Evolutionary conservation across 2,888 invertebrate species (phyloP).

Genomic region (Latrodectus elegans): DNA sequence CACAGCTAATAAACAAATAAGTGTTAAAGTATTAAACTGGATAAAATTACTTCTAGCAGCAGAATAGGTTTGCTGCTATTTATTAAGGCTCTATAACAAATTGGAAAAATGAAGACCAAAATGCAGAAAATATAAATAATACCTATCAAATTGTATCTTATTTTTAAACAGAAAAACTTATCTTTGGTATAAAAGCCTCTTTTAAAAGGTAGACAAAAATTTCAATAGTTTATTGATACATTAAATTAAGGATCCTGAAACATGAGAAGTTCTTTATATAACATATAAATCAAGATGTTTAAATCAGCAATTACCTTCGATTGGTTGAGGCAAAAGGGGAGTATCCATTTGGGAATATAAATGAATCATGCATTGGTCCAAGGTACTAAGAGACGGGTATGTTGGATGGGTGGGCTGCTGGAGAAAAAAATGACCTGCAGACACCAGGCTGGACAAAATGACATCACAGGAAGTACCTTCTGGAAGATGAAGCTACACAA

Average conservation of each 20-base stretch:
- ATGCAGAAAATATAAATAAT: too few relatives aligned
- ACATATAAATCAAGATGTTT: neutral
- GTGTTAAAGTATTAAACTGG: too few relatives aligned
- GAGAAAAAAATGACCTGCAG: slow-evolving; percentile 92
- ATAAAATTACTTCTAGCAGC: too few relatives aligned
- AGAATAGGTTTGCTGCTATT: too few relatives aligned
- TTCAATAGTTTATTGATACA: too few relatives aligned
- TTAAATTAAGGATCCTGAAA: neutral
- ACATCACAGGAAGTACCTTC: slow-evolving; percentile 96
- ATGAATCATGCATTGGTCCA: slow-evolving; percentile 86
- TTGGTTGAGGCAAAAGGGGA: slow-evolving; percentile 69
- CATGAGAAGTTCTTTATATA: neutral
- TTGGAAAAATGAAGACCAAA: too few relatives aligned
- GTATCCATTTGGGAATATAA: slow-evolving; percentile 80
- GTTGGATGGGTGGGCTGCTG: slow-evolving; percentile 97
- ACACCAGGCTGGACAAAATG: slow-evolving; percentile 88
- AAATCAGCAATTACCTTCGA: slow-evolving; percentile 51
- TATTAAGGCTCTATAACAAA: too few relatives aligned
- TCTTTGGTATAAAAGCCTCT: too few relatives aligned
- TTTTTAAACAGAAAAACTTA: too few relatives aligned
- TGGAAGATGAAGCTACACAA: slow-evolving; percentile 84
- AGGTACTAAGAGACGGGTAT: slow-evolving; percentile 86
- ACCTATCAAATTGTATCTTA: too few relatives aligned
- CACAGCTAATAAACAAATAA: too few relatives aligned
- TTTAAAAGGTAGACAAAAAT: too few relatives aligned